Evolutionary conservation across 1,140 invertebrate species (phyloP), one percentile per base, ranked within the genome.

Genomic region (Phenacoccus solenopsis): DNA sequence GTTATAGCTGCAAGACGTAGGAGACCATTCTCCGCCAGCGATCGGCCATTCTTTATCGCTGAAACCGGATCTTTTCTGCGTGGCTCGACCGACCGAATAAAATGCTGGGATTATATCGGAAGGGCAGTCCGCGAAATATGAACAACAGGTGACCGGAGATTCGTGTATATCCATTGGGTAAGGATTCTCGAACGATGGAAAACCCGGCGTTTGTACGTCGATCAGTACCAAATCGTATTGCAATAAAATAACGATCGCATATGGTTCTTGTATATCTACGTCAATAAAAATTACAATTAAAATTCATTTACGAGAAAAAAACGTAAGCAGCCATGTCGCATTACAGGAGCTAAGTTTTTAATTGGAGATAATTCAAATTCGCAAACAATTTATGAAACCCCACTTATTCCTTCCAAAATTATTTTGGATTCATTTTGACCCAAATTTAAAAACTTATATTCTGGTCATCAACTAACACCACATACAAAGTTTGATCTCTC

Each of bases 81-180:
- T 79, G 72, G 81, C 79, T 74, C 86, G 84, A 2, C 93, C 93
- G 72, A 94, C 91, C 10, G 90, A 91, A 80, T 95, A 95, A 77
- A 96, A 88, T 38, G 92, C 92, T 68, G 91, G 91, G 74, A 98
- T 96, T 75, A 99, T 84, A 82, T 99, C 96, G 68, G 91, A 90
- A 28, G 96, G 96, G 81, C 96, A 98, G 82, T 99, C 95, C 38
- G 94, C 94, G 76, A 97, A 88, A 83, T 98, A 98, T 70, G 88
- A 87, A 80, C 95, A 96, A 81, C 90, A 94, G 64, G 96, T 98
- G 70, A 98, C 94, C 30, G 94, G 90, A 69, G 93, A 96, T 81
- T 98, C 96, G 81, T 98, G 96, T 73, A 99, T 86, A 81, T 99
- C 96, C 94, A 98, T 98, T 56, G 96, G 92, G 84, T 99, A 98